Evolutionary conservation across 2,113 vertebrate genomes (phyloP), one percentile per base, ranked within the genome.

Genomic region (Pitta sordida): DNA sequence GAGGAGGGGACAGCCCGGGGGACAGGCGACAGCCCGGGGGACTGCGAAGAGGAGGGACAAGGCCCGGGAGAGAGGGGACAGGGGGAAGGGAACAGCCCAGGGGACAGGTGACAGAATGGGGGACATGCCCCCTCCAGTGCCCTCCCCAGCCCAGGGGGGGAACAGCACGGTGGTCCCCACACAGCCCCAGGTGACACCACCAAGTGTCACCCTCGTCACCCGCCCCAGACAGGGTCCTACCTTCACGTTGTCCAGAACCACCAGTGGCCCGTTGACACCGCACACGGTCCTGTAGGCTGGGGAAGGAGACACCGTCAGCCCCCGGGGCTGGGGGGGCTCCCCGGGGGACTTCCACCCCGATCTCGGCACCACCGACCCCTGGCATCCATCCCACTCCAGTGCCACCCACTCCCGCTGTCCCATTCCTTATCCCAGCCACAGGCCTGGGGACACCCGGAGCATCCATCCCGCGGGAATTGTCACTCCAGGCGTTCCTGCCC

Each of bases 211-310:
- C 78, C 58, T 3, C 2, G 12, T 69, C 71, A 14, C 69, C 58
- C 15, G 0, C 12, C 5, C 22, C 16, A 2, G 44, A 4, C 7
- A 0, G 8, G 58, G 7, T 16, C 97, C 30, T 95, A 98, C 98
- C 98, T 98, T 98, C 32, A 98, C 98, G 0, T 98, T 97, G 94
- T 98, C 98, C 96, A 98, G 96, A 64, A 98, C 97, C 83, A 98
- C 98, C 67, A 98, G 85, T 0, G 98, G 98, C 39, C 98, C 98
- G 1, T 98, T 98, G 76, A 98, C 98, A 0, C 97, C 97, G 11
- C 98, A 98, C 58, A 98, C 97, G 0, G 98, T 98, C 96, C 88
- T 88, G 93, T 98, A 98, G 39, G 98, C 98, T 98, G 94, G 32
- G 34, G 8, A 17, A 37, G 51, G 56, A 21, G 24, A 34, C 11